A percentile compares a stretch with the other conserved stretches of the same genome.
phyloP scores from a whole-genome alignment of 30 jellyfish, hydroid and myxozoan genomes.

The Pelagia noctiluca region DNA sequence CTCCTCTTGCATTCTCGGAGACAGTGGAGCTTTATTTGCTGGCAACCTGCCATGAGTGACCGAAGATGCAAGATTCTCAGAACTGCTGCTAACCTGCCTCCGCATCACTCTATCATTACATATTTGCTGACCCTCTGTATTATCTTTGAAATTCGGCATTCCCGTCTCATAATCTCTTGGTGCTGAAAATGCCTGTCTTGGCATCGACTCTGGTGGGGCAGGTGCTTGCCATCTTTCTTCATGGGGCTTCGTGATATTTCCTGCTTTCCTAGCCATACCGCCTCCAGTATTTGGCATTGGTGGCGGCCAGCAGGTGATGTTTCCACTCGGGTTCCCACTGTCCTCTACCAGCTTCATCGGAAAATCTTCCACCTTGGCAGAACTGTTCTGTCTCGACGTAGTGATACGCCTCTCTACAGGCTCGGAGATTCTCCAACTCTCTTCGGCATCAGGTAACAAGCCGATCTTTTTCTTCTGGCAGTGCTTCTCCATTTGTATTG shows the following conservation, averaged over 20 bases:
- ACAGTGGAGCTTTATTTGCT: neutral
- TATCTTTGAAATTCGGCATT: neutral
- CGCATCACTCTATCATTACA: neutral
- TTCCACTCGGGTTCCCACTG: conserved; percentile 4
- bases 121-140: neutral
- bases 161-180: neutral
- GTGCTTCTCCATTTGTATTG: neutral
- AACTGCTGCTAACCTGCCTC: neutral
- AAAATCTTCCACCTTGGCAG: neutral
- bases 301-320: conserved; percentile 80
- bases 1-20: no score
- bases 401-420: neutral
- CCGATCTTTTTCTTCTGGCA: conserved; percentile 26
- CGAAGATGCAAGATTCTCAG: no score
- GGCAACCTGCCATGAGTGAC: neutral
- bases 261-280: neutral
- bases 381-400: no score
- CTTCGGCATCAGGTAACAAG: conserved; percentile 16
- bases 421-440: neutral
- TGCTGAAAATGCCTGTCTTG: neutral
- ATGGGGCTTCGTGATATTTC: conserved; percentile 1
- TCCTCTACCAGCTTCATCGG: neutral
- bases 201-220: conserved; percentile 52
- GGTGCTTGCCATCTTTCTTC: conserved; percentile 28
- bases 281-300: conserved; percentile 51